Base-by-base conservation (phyloP, 1,140 invertebrate species). In the Zaprionus nigranus region DNA sequence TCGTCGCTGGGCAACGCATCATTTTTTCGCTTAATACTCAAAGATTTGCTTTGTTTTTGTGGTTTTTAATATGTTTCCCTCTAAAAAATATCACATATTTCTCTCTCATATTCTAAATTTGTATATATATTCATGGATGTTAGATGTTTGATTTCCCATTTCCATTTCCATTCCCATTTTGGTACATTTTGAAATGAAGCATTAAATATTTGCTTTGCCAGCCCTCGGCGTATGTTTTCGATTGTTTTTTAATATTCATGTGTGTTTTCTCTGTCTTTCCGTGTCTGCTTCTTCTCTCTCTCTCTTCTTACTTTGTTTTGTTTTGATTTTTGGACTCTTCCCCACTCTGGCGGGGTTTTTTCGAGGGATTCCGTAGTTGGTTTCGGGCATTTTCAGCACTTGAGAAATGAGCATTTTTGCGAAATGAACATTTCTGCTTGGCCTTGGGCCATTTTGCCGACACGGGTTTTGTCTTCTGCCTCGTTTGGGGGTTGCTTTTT, bases 191-290 rank as follows among this genome's bases (percentile, higher is more conserved):
- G 66, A 78, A 81, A 84, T 81, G 84, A 88, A 83, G 84, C 84
- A 88, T 87, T 87, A 87, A 87, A 87, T 87, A 87, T 87, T 87
- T 87, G 83, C 51, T 87, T 87, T 82, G 83, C 51, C 72, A 57
- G 72, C 78, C 83, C 71, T 66, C 61, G 83, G 69, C 83, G 80
- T 88, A 80, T 86, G 83, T 88, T 87, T 83, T 87, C 62, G 65
- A 87, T 88, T 83, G 84, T 87, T 87, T 88, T 75, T 87, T 83
- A 80, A 88, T 87, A 87, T 88, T 70, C 83, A 84, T 78, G 49
- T 79, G 82, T 53, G 64, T 53, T n/a, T 43, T 43, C 15, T 17
- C 36, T 9, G 5, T 46, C 40, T 17, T n/a, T 7, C n/a, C 6
- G 6, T 43, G n/a, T 17, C 5, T 43, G 6, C 28, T 30, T 9